Percentiles rank a stretch among this genome's conserved stretches.
These are phyloP conservation scores for Cynopterus brachyotis DNA, from an alignment of 2,113 vertebrate genomes.

Conservation along the genomic window DNA sequence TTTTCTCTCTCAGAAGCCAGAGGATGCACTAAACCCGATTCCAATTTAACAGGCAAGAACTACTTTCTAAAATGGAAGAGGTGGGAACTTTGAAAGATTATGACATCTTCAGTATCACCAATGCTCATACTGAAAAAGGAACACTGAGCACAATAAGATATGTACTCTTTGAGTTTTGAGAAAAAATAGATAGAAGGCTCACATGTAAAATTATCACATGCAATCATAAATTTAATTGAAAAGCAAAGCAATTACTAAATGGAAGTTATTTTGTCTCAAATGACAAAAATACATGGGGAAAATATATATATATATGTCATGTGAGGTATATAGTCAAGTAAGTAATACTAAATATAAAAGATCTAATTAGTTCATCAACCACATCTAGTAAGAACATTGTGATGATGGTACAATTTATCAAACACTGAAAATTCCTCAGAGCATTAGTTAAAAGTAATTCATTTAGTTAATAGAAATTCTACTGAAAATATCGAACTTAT, in stretches of 20 bases:
- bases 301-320: not conserved
- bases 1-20: not conserved
- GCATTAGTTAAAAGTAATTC: not conserved
- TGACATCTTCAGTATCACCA: no score
- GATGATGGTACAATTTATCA: not conserved
- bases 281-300: not conserved
- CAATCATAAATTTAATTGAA: not conserved
- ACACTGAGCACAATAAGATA: not conserved
- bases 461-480: not conserved
- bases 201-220: not conserved
- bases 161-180: not conserved
- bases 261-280: not conserved
- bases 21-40: not conserved
- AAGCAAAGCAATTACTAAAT: constrained; percentile 1
- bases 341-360: not conserved
- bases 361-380: not conserved
- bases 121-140: not conserved
- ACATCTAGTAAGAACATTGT: not conserved
- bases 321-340: not conserved
- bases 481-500: not conserved
- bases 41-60: not conserved
- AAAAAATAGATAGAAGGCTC: not conserved
- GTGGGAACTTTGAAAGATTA: not conserved
- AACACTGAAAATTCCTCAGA: not conserved
- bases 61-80: not conserved